phyloP scores from a whole-genome alignment of 1,140 invertebrate genomes.

The Drosophila bocqueti region DNA sequence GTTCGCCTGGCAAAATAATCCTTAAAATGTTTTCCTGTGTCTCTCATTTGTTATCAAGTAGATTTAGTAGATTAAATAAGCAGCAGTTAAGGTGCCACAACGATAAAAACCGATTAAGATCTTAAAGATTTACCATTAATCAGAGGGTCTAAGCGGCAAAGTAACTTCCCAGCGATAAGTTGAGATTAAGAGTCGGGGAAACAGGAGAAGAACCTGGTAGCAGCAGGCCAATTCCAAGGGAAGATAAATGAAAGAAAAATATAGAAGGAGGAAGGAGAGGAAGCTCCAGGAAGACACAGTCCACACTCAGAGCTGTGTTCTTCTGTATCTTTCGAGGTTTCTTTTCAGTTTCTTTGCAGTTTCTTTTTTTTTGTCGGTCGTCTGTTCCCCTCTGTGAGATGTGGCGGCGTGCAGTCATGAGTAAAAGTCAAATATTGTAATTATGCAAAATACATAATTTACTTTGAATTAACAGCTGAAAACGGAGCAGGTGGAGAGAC shows the following conservation, averaged over 20 bases:
- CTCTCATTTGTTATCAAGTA: slow-evolving; percentile 14
- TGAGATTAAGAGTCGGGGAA: slow-evolving; percentile 18
- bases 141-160: background rate
- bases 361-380: too few relatives aligned
- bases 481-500: slow-evolving; percentile 26
- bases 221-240: slow-evolving; percentile 52
- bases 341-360: too few relatives aligned
- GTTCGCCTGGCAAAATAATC: background rate
- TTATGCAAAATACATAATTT: slow-evolving; percentile 84
- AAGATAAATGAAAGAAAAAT: slow-evolving; percentile 54
- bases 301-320: background rate
- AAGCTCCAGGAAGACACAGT: slow-evolving; percentile 37
- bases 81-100: slow-evolving; percentile 1
- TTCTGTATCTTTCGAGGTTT: slow-evolving; percentile 4
- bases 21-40: background rate
- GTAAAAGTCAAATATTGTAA: slow-evolving; percentile 83
- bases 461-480: slow-evolving; percentile 83
- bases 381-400: slow-evolving; percentile 2
- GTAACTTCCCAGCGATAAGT: slow-evolving; percentile 12
- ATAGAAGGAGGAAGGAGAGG: slow-evolving; percentile 12
- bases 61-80: slow-evolving; percentile 18
- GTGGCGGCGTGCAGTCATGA: slow-evolving; percentile 73
- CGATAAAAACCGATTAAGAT: slow-evolving; percentile 32
- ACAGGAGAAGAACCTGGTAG: background rate
- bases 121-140: slow-evolving; percentile 24